Base-by-base conservation (phyloP, 2,113 vertebrate species). In the Pomatostomus ruficeps region DNA sequence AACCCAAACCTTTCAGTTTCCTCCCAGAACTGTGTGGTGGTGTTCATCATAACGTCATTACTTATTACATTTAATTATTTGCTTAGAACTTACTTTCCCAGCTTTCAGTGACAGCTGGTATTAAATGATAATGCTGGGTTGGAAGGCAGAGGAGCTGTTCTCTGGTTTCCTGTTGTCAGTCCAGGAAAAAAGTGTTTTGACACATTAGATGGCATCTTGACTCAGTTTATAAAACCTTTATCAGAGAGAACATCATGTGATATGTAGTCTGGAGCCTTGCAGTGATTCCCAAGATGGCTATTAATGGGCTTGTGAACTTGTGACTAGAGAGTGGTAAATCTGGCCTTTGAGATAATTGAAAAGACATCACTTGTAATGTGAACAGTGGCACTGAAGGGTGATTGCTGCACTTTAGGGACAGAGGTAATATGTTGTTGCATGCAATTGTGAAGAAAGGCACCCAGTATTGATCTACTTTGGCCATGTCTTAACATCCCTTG, bases 281-380 rank as follows among this genome's bases (percentile, higher is more conserved):
- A 38, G n/a, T 61, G 57, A 43, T 91, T 96, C 70, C 82, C 49
- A 36, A 25, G 87, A 82, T 95, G 71, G 62, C 97, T 96, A 91
- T 97, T 96, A 97, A 97, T 96, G 91, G 89, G 45, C 55, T 95
- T 96, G 58, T 85, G 63, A 95, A 92, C 75, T 96, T 95, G 74
- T 63, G 54, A 95, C 65, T 86, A 90, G 62, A 70, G 91, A 59
- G 59, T 94, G 81, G 71, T 43, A 78, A 89, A 89, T 95, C 91
- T 97, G 93, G 36, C 54, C 81, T 52, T 91, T 74, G 87, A 61
- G 77, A 78, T 96, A 96, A 96, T 96, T 97, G 97, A 71, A 93
- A 96, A 95, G 89, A 80, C 24, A 75, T 96, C 94, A 72, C 85
- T 94, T 87, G 75, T 95, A 94, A 88, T 91, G 80, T 65, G 72